Percentiles rank a stretch among this genome's conserved stretches.
Conservation (phyloP, 2,888 invertebrate genomes). For the Thysanoteuthis rhombus region DNA sequence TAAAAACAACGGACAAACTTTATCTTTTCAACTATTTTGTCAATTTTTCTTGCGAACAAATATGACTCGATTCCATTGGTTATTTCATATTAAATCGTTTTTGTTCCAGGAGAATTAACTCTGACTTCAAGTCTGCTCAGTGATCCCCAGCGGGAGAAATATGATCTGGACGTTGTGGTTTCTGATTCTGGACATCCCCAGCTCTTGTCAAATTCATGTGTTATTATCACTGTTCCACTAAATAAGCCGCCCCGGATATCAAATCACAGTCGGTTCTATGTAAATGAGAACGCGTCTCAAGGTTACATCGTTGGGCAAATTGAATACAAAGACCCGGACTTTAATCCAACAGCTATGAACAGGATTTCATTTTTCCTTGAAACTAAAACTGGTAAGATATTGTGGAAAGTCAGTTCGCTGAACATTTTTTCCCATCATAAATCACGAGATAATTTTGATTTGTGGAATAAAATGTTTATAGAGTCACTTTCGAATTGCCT, state of each 20-base stretch:
- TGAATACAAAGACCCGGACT: background rate
- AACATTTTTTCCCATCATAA: background rate
- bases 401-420: background rate
- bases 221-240: background rate
- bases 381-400: background rate
- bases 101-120: constrained; percentile 15
- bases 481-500: too few relatives aligned
- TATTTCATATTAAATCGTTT: too few relatives aligned
- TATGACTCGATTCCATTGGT: too few relatives aligned
- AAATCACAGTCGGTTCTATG: background rate
- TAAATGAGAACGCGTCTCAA: background rate
- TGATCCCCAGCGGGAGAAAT: background rate
- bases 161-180: background rate
- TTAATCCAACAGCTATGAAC: background rate
- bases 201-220: background rate
- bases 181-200: background rate
- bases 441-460: too few relatives aligned
- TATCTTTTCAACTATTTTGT: too few relatives aligned
- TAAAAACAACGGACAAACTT: too few relatives aligned
- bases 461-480: too few relatives aligned
- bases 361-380: background rate
- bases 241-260: background rate
- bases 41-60: too few relatives aligned
- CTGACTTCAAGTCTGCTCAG: background rate
- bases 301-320: background rate